Evolutionary conservation across 92 coral and sea anemone species (phyloP).

Genomic region (Phymanthus crucifer): DNA sequence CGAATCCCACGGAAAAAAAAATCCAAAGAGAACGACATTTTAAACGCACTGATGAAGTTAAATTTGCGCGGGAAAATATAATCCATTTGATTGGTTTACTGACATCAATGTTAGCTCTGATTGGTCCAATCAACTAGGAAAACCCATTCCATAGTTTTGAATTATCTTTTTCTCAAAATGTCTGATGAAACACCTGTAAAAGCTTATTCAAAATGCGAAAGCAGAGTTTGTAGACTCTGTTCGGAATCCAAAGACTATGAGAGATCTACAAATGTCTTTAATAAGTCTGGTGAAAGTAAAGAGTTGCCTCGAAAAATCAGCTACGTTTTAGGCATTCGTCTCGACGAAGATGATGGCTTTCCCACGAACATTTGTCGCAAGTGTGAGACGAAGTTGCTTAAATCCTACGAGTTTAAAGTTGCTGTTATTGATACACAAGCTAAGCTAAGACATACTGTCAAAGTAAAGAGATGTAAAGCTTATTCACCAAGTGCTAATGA

Average conservation of each 20-base stretch:
- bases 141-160: neutral
- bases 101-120: neutral
- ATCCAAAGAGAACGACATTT: neutral
- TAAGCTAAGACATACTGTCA: constrained; percentile 3
- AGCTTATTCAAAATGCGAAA: constrained; percentile 36
- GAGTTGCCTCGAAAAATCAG: constrained; percentile 15
- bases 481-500: constrained; percentile 18
- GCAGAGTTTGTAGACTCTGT: constrained; percentile 46
- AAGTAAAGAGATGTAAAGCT: constrained; percentile 38
- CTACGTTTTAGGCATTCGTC: constrained; percentile 25
- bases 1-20: constrained; percentile 1
- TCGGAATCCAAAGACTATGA: constrained; percentile 32
- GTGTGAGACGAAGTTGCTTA: constrained; percentile 35
- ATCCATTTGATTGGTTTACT: neutral
- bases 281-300: constrained; percentile 26
- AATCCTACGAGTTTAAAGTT: constrained; percentile 34
- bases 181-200: constrained; percentile 36
- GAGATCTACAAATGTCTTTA: constrained; percentile 32
- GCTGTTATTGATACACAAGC: constrained; percentile 18
- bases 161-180: neutral
- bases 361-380: constrained; percentile 46
- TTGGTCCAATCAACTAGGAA: neutral
- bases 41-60: neutral
- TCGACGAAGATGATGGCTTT: constrained; percentile 34
- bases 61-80: neutral